These are phyloP conservation scores for Tautogolabrus adspersus DNA, from an alignment of 2,113 vertebrate species.

Conservation along the genomic window DNA sequence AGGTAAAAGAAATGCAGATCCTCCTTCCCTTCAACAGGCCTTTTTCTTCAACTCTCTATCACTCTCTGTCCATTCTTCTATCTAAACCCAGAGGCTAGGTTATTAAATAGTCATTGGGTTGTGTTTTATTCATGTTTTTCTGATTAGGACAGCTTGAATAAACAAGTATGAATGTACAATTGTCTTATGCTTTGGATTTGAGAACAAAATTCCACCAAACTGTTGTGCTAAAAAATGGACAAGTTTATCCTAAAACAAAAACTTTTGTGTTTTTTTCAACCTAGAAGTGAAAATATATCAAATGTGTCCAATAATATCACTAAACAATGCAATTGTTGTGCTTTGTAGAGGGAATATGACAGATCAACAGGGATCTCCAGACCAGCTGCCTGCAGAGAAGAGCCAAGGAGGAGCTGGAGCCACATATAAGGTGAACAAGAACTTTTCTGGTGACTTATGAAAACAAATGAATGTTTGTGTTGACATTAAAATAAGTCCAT, in stretches of 20 bases:
- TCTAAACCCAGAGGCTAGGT: conserved; percentile 11
- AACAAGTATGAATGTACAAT: background rate
- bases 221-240: background rate
- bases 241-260: background rate
- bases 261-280: background rate
- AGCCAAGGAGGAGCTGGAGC: conserved; percentile 84
- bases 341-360: conserved; percentile 81
- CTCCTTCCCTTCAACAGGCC: conserved; percentile 7
- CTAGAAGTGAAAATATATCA: background rate
- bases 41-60: background rate
- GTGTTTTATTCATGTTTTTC: background rate
- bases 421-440: conserved; percentile 86
- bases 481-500: background rate
- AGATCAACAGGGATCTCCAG: conserved; percentile 85
- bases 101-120: conserved; percentile 3
- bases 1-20: conserved; percentile 62
- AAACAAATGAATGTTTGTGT: background rate
- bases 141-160: background rate
- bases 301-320: background rate
- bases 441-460: background rate
- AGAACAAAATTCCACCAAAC: background rate
- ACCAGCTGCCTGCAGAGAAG: conserved; percentile 88
- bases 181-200: no score
- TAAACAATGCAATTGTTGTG: conserved; percentile 20
- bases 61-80: background rate